Evolutionary conservation across 53 echinoderm and acorn worm species (phyloP).

Genomic region (Holothuria leucospilota): DNA sequence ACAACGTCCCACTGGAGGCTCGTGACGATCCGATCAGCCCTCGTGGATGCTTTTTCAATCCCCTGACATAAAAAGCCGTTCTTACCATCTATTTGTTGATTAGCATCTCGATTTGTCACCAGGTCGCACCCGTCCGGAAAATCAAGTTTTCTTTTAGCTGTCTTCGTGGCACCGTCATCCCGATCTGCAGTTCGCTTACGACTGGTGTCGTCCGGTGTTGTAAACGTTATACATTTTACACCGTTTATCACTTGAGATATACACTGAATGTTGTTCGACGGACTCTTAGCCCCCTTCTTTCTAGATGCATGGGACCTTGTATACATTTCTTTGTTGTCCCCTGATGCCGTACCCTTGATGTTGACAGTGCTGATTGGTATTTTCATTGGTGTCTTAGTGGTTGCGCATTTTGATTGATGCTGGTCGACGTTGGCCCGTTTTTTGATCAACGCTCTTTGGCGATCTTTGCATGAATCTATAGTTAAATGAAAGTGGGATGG

Average conservation of each 20-base stretch:
- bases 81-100: too few relatives aligned
- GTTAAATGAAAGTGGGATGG: too few relatives aligned
- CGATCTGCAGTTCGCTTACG: not conserved
- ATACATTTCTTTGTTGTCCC: too few relatives aligned
- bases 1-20: slow-evolving; percentile 25
- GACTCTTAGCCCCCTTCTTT: not conserved
- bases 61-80: not conserved
- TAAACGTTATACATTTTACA: slow-evolving; percentile 12
- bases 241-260: slow-evolving; percentile 29
- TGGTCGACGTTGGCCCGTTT: too few relatives aligned
- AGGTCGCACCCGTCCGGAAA: not conserved
- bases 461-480: too few relatives aligned
- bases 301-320: too few relatives aligned
- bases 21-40: slow-evolving; percentile 18
- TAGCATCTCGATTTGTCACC: not conserved
- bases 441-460: too few relatives aligned
- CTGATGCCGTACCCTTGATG: too few relatives aligned
- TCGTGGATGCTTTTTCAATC: slow-evolving; percentile 1
- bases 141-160: not conserved
- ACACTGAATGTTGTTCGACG: slow-evolving; percentile 3
- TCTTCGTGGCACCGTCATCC: not conserved
- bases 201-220: not conserved
- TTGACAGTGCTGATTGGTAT: too few relatives aligned
- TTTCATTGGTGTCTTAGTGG: too few relatives aligned
- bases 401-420: too few relatives aligned